phyloP scores from a whole-genome alignment of 2,113 vertebrate species.

The Emydocephalus ijimae region DNA sequence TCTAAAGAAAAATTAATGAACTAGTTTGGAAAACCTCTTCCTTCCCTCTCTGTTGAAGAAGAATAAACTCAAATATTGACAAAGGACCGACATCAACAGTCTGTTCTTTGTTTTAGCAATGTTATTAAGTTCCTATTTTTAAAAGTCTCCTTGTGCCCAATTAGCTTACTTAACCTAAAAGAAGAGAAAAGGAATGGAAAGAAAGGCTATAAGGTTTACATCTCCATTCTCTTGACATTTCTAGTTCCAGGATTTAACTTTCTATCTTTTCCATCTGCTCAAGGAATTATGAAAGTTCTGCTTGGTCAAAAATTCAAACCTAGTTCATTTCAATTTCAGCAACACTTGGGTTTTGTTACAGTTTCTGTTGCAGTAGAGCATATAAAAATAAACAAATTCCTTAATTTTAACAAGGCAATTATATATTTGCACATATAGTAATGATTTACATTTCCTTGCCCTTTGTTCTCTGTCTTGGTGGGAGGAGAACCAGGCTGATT shows the following conservation, averaged over 20 bases:
- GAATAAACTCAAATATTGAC: not conserved
- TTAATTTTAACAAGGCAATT: not conserved
- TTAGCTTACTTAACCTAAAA: not conserved
- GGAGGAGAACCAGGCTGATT: not conserved
- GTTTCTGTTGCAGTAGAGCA: not conserved
- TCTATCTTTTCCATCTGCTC: not conserved
- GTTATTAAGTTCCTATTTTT: not conserved
- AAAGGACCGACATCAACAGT: not conserved
- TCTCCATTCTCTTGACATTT: not conserved
- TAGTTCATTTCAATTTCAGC: not conserved
- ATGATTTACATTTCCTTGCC: not conserved
- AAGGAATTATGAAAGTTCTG: not conserved
- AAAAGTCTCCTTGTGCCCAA: not conserved
- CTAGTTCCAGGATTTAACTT: not conserved
- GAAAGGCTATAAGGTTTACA: not conserved
- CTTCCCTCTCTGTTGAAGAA: not conserved
- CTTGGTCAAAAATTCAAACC: not conserved
- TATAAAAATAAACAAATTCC: not conserved
- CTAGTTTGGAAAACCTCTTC: not conserved
- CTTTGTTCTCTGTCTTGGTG: not conserved
- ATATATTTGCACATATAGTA: not conserved
- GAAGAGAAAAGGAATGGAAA: not conserved
- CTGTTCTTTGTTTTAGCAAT: not conserved
- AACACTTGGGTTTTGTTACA: not conserved
- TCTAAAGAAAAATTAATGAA: not conserved